These are phyloP conservation scores for Atrina japonica DNA, from an alignment of 2,888 invertebrate genomes.

Conservation along the genomic window DNA sequence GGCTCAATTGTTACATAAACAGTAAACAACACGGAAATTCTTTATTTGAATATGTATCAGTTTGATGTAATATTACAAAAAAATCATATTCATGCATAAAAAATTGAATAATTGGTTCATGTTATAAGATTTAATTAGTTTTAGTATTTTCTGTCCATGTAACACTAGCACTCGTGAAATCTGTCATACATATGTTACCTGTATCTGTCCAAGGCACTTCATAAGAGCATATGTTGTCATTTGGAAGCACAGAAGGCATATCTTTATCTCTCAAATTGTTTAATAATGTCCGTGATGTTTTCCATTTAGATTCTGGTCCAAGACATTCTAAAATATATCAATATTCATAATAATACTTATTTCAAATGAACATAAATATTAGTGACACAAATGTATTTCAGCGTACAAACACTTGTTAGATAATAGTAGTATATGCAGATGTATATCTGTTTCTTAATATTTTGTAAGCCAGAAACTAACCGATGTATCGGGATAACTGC, in stretches of 20 bases:
- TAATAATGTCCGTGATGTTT: conserved; percentile 53
- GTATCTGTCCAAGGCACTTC: conserved; percentile 57
- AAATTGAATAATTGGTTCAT: too few species aligned
- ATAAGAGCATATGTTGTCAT: conserved; percentile 52
- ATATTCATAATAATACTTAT: not conserved
- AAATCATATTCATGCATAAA: too few species aligned
- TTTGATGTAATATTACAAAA: not conserved
- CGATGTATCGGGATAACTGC: conserved; percentile 57
- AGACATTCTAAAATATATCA: conserved; percentile 53
- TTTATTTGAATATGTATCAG: not conserved
- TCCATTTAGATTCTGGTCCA: conserved; percentile 50
- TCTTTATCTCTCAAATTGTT: conserved; percentile 51
- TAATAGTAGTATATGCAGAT: not conserved
- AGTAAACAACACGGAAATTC: not conserved
- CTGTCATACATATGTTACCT: too few species aligned
- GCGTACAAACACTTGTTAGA: too few species aligned
- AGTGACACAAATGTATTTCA: too few species aligned
- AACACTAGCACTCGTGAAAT: too few species aligned
- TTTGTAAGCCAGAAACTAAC: conserved; percentile 25
- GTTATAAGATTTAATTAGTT: too few species aligned
- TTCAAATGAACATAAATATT: too few species aligned
- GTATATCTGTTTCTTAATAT: not conserved
- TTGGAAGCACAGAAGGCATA: conserved; percentile 47
- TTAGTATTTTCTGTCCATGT: too few species aligned
- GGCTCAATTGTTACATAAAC: too few species aligned